phyloP scores from a whole-genome alignment of 2,888 invertebrate species.

The Drosophila nr. perissopoda region DNA sequence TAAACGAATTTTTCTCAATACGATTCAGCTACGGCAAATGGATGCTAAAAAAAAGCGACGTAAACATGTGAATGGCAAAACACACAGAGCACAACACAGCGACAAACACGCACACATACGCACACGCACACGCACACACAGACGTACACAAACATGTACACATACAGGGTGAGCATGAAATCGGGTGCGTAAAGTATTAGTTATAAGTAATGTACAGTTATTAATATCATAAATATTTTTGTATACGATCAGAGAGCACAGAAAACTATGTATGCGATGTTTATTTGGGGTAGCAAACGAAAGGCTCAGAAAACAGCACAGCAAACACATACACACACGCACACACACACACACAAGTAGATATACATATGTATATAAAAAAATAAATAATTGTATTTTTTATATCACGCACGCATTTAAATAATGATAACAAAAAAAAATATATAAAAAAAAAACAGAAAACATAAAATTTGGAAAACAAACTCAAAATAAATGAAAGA shows the following conservation, averaged over 20 bases:
- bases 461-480: slow-evolving; percentile 32
- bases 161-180: slow-evolving; percentile 22
- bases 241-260: slow-evolving; percentile 26
- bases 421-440: slow-evolving; percentile 24
- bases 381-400: slow-evolving; percentile 14
- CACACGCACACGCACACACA: slow-evolving; percentile 21
- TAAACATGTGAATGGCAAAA: slow-evolving; percentile 49
- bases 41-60: slow-evolving; percentile 45
- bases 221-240: slow-evolving; percentile 12
- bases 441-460: slow-evolving; percentile 13
- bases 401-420: slow-evolving; percentile 51
- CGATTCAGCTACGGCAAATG: slow-evolving; percentile 46
- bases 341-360: slow-evolving; percentile 11
- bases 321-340: slow-evolving; percentile 1
- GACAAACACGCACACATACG: slow-evolving; percentile 27
- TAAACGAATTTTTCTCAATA: slow-evolving; percentile 28
- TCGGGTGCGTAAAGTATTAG: slow-evolving; percentile 26
- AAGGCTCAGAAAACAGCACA: slow-evolving; percentile 25
- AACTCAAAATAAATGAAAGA: slow-evolving; percentile 29
- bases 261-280: slow-evolving; percentile 31
- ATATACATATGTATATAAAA: slow-evolving; percentile 22
- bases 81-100: slow-evolving; percentile 30
- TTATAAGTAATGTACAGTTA: slow-evolving; percentile 31
- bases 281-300: slow-evolving; percentile 13
- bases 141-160: slow-evolving; percentile 6